Base-by-base conservation (phyloP, 2,888 invertebrate species). In the Aricia artaxerxes region DNA sequence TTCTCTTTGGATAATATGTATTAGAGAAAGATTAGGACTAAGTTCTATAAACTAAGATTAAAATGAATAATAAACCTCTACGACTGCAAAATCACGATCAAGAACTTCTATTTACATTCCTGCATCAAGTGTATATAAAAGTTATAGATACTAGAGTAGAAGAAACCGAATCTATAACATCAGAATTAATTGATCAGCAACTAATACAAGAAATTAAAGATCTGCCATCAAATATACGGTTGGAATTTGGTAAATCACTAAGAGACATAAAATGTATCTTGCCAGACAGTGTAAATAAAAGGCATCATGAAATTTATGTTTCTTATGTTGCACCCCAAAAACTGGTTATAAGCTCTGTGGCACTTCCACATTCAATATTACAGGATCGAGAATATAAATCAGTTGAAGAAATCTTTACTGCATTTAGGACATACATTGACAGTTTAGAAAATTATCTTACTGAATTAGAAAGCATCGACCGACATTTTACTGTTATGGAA, bases 171-270 rank as follows among this genome's bases (percentile, higher is more conserved):
- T 77, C 72, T 81, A 78, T 81, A 77, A 83, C 82, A 60, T 83
- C 84, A 16, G 84, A 87, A 53, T 80, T 91, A 53, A 81, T 92
- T n/a, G 89, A 90, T 82, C 80, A 78, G 78, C 86, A 89, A 35
- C 84, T 91, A 81, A 80, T 92, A 75, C 82, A 89, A 11, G 92
- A 93, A 85, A 84, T 93, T 64, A 86, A 84, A 82, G 76, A 78
- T 73, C 73, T 83, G 35, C 61, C 82, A 76, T 85, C 81, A 44
- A 83, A 83, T 80, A 82, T 85, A 40, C 78, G 81, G 69, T 72
- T 92, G 77, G 89, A 85, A 83, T 92, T 94, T 84, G 92, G 92
- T 0, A 89, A 87, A 85, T 87, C 89, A n/a, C 82, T 94, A 78
- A 86, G 86, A 81, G 87, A 92, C 49, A 79, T 94, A 0, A 92